phyloP scores from a whole-genome alignment of 2,797 vertebrate species.

The Crypturellus tataupa region DNA sequence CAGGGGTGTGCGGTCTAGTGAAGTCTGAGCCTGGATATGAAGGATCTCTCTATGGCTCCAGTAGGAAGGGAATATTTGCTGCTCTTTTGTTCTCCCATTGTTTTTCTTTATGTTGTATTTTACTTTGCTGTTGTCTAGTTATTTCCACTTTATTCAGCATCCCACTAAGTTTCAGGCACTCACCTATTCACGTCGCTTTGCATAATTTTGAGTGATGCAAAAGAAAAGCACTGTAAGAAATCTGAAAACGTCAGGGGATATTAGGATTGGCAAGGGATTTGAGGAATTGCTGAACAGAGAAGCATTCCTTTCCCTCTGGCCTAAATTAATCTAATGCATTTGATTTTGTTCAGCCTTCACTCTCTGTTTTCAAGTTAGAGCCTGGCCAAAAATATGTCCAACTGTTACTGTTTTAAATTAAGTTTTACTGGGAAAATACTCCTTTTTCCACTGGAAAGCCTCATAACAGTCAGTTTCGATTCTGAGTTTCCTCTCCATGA shows the following conservation, averaged over 20 bases:
- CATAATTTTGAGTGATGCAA: neutral
- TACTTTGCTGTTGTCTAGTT: neutral
- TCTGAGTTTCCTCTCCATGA: neutral
- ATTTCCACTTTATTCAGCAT: neutral
- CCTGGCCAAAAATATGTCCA: constrained; percentile 52
- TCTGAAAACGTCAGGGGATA: constrained; percentile 49
- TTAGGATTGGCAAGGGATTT: constrained; percentile 56
- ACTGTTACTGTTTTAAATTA: constrained; percentile 57
- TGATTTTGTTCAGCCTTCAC: constrained; percentile 40
- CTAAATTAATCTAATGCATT: constrained; percentile 42
- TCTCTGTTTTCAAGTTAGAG: neutral
- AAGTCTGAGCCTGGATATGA: neutral
- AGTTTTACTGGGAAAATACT: constrained; percentile 42
- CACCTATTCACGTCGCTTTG: neutral
- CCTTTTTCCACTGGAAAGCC: constrained; percentile 6
- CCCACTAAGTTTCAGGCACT: neutral
- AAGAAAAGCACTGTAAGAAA: constrained; percentile 22
- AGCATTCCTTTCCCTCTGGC: constrained; percentile 57
- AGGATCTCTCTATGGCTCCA: neutral
- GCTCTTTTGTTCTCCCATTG: neutral
- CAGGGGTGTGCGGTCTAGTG: fast-evolving
- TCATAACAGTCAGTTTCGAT: neutral
- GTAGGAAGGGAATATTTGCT: neutral
- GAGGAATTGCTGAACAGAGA: constrained; percentile 39
- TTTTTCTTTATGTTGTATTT: neutral